Base-by-base conservation (phyloP, 2,797 vertebrate species). In the Paratrypauchen microcephalus region DNA sequence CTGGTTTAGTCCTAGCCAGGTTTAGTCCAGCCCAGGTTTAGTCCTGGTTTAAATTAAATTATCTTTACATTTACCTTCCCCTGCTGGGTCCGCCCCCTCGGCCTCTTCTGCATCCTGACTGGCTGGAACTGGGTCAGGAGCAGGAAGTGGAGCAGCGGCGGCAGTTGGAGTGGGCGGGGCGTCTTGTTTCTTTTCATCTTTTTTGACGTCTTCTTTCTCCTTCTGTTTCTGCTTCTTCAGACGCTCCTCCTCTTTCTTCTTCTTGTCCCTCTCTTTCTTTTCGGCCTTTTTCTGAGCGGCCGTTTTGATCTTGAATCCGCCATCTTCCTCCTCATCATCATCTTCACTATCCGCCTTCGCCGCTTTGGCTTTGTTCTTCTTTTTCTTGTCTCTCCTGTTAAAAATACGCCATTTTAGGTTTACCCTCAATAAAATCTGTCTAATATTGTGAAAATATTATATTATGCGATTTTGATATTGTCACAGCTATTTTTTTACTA, bases 201-300 rank as follows among this genome's bases (percentile, higher is more conserved):
- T 87, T 55, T 87, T 88, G 0, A 7, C 4, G 60, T 91, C 88
- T 32, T 88, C 85, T 63, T 85, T 86, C 61, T 88, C 85, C 78
- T 89, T 91, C 74, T 68, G 70, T 76, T 89, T 87, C 66, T 88
- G 91, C 80, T 95, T 93, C 81, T 93, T 94, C 82, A 95, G 86
- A 76, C 96, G 94, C 64, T 97, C 95, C 77, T 96, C 96, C 83
- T 94, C 92, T 48, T 96, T 96, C 77, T 93, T 95, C 75, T 94
- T 78, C 82, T 89, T 96, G 2, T 99, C 98, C 0, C 97, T 85
- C 81, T 98, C 97, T 83, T 98, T 99, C 89, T 99, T 99, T 89
- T 99, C 97, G 0, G 97, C 97, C 78, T 98, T 99, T 88, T 99
- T 99, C 87, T 99, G 97, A 2, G 97, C 96, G 6, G 96, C 94